Evolutionary conservation across 2,888 invertebrate genomes (phyloP).

Genomic region (Perdita meconis): DNA sequence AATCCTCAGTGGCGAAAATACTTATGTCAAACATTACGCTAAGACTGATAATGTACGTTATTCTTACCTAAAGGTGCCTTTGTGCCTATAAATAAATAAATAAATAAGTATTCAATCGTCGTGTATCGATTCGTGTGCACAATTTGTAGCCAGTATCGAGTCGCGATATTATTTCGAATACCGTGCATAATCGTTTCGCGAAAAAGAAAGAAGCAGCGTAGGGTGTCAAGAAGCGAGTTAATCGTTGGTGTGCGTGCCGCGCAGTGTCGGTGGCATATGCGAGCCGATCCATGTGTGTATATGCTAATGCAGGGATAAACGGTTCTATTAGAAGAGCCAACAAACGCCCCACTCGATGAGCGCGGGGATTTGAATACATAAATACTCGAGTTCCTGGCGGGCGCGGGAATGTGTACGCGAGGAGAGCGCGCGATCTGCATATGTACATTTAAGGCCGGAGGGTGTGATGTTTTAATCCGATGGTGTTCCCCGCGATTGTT

Average conservation of each 20-base stretch:
- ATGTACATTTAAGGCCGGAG: conserved; percentile 62
- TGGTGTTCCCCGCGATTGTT: conserved; percentile 66
- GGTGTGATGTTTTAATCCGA: conserved; percentile 79
- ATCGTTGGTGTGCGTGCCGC: conserved; percentile 48
- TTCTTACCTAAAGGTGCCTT: too few species aligned
- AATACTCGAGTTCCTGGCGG: conserved; percentile 76
- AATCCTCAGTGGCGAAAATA: too few species aligned
- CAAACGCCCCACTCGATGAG: conserved; percentile 81
- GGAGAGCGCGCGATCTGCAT: conserved; percentile 73
- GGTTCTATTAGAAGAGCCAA: conserved; percentile 82
- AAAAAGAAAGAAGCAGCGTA: conserved; percentile 3
- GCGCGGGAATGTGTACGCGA: conserved; percentile 55
- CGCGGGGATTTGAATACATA: conserved; percentile 83
- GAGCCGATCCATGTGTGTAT: conserved; percentile 71
- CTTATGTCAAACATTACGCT: too few species aligned
- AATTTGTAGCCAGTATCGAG: not conserved
- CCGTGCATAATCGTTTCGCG: not conserved
- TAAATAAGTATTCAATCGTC: too few species aligned
- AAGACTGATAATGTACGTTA: too few species aligned
- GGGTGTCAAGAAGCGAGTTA: conserved; percentile 23
- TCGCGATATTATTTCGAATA: not conserved
- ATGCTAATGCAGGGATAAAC: conserved; percentile 83
- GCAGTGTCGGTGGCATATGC: conserved; percentile 62
- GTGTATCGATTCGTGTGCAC: too few species aligned
- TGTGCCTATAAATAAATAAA: too few species aligned